phyloP scores from a whole-genome alignment of 1,140 invertebrate genomes.

The Pararge aegeria region DNA sequence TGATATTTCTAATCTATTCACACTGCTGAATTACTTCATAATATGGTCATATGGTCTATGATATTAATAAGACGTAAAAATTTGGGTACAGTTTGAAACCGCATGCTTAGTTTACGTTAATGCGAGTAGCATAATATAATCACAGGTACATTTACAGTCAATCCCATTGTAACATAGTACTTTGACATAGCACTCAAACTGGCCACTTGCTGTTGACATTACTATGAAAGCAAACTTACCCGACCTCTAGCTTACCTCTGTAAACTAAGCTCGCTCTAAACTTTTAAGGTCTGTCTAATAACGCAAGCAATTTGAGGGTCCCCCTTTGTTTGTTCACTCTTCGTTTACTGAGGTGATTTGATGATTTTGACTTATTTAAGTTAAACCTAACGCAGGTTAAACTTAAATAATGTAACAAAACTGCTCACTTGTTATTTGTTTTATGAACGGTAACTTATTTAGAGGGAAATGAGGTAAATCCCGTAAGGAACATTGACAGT shows the following conservation, averaged over 20 bases:
- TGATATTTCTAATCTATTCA: no score
- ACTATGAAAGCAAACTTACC: slow-evolving; percentile 61
- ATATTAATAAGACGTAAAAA: no score
- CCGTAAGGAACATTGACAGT: not conserved
- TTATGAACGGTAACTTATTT: slow-evolving; percentile 9
- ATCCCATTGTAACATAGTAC: slow-evolving; percentile 3
- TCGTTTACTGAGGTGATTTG: slow-evolving; percentile 72
- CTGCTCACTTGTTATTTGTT: slow-evolving; percentile 25
- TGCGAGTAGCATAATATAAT: not conserved
- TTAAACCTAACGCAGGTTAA: slow-evolving; percentile 48
- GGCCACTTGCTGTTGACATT: slow-evolving; percentile 52
- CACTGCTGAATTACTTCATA: no score
- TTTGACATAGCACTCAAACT: slow-evolving; percentile 6
- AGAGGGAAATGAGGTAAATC: slow-evolving; percentile 5
- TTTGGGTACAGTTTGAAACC: no score
- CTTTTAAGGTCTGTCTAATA: slow-evolving; percentile 74
- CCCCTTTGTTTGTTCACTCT: slow-evolving; percentile 62
- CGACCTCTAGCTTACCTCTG: slow-evolving; percentile 66
- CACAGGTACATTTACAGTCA: not conserved
- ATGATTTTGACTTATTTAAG: slow-evolving; percentile 76
- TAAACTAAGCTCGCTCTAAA: slow-evolving; percentile 71
- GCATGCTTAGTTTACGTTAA: no score
- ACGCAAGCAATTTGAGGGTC: slow-evolving; percentile 71
- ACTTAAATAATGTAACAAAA: slow-evolving; percentile 29
- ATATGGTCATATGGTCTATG: no score